phyloP scores from a whole-genome alignment of 2,888 invertebrate species.

The Patella ulyssiponensis region DNA sequence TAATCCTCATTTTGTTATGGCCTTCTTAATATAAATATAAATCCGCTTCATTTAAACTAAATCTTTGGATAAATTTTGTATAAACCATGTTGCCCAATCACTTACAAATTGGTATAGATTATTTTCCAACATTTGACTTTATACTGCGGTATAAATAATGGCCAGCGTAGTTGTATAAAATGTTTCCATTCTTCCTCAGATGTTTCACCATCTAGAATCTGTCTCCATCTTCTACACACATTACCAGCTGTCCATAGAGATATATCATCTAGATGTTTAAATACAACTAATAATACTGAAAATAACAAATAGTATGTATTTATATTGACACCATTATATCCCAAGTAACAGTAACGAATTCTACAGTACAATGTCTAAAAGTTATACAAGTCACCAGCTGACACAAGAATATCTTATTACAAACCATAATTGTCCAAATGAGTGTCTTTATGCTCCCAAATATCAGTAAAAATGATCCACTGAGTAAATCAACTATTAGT shows the following conservation, averaged over 20 bases:
- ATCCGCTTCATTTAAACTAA: background rate
- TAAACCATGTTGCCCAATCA: conserved; percentile 7
- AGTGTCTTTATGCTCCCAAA: too few relatives aligned
- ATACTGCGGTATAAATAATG: conserved; percentile 84
- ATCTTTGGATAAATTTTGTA: background rate
- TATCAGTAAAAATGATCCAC: too few relatives aligned
- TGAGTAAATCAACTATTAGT: background rate
- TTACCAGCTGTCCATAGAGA: conserved; percentile 90
- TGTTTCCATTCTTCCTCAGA: conserved; percentile 85
- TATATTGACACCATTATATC: too few relatives aligned
- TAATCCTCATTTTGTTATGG: conserved; percentile 21
- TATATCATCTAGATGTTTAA: conserved; percentile 91
- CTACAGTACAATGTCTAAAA: too few relatives aligned
- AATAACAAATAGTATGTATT: background rate
- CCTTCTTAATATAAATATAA: conserved; percentile 16
- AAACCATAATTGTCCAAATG: too few relatives aligned
- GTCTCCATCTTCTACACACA: conserved; percentile 88
- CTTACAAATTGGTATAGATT: conserved; percentile 77
- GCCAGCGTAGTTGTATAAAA: conserved; percentile 86
- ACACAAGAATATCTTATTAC: too few relatives aligned
- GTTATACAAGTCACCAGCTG: too few relatives aligned
- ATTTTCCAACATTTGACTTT: conserved; percentile 85
- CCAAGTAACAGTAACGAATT: too few relatives aligned
- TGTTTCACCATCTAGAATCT: conserved; percentile 84
- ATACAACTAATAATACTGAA: conserved; percentile 84